Evolutionary conservation across 2,113 vertebrate genomes (phyloP).

Genomic region (Apistogramma diplotaenia): DNA sequence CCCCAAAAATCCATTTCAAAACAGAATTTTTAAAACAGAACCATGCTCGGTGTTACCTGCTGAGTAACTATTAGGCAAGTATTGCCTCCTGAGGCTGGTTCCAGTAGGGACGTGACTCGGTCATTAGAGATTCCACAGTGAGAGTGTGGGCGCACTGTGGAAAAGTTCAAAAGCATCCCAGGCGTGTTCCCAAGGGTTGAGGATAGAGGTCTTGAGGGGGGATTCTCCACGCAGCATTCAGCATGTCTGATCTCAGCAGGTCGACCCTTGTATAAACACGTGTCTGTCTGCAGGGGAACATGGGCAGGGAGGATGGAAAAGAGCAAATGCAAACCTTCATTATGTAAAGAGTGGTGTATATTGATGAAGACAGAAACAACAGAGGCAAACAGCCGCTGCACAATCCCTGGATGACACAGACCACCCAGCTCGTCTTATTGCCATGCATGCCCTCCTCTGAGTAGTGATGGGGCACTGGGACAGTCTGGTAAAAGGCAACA

Average conservation of each 20-base stretch:
- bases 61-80: conserved; percentile 38
- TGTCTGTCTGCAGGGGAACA: conserved; percentile 49
- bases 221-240: conserved; percentile 25
- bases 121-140: conserved; percentile 38
- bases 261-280: conserved; percentile 54
- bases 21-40: neutral
- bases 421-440: conserved; percentile 48
- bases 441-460: conserved; percentile 39
- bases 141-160: neutral
- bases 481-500: conserved; percentile 67
- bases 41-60: conserved; percentile 9
- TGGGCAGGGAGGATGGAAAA: conserved; percentile 5
- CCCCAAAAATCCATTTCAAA: neutral
- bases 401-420: conserved; percentile 44
- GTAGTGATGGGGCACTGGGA: conserved; percentile 55
- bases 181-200: conserved; percentile 22
- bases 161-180: conserved; percentile 50
- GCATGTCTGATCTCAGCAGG: conserved; percentile 66
- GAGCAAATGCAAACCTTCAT: conserved; percentile 32
- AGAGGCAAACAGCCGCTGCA: conserved; percentile 26
- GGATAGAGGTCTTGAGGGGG: conserved; percentile 45
- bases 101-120: conserved; percentile 16
- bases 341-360: conserved; percentile 33
- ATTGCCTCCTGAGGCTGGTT: conserved; percentile 8
- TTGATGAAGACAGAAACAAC: conserved; percentile 33